These are phyloP conservation scores for Cirrhinus molitorella DNA, from an alignment of 2,797 vertebrate species.

Conservation along the genomic window DNA sequence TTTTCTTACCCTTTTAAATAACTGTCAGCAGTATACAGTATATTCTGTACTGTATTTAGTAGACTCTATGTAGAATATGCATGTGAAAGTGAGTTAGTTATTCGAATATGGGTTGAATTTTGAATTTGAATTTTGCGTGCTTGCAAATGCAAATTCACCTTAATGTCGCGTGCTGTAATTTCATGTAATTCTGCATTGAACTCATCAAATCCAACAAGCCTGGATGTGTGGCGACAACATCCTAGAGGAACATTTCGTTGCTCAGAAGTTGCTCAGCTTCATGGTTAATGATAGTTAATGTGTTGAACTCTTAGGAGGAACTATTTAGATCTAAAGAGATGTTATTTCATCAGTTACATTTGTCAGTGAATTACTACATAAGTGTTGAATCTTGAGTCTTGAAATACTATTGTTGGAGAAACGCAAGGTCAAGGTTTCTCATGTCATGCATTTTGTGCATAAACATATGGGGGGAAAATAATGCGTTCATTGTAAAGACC, in stretches of 20 bases:
- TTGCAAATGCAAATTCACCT: conserved; percentile 15
- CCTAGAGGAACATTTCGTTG: neutral
- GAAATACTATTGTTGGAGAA: conserved; percentile 23
- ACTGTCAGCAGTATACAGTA: neutral
- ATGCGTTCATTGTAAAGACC: neutral
- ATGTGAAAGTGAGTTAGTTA: neutral
- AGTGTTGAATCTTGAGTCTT: conserved; percentile 4
- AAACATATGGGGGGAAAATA: neutral
- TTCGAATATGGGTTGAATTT: neutral
- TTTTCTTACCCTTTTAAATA: neutral
- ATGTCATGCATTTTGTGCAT: neutral
- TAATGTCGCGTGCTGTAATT: neutral
- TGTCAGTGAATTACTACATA: conserved; percentile 26
- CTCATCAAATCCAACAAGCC: neutral
- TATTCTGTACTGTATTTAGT: too few relatives aligned
- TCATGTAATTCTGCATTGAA: neutral
- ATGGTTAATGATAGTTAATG: neutral
- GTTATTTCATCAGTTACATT: conserved; percentile 14
- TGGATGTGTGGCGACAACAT: neutral
- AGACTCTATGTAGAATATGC: too few relatives aligned
- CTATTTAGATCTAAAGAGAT: neutral
- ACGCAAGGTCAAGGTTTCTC: conserved; percentile 7
- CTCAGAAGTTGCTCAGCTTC: neutral
- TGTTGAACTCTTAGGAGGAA: neutral
- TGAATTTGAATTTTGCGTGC: conserved; percentile 24